Evolutionary conservation across 2,888 invertebrate species (phyloP).

Genomic region (Xanthorhoe spadicearia): DNA sequence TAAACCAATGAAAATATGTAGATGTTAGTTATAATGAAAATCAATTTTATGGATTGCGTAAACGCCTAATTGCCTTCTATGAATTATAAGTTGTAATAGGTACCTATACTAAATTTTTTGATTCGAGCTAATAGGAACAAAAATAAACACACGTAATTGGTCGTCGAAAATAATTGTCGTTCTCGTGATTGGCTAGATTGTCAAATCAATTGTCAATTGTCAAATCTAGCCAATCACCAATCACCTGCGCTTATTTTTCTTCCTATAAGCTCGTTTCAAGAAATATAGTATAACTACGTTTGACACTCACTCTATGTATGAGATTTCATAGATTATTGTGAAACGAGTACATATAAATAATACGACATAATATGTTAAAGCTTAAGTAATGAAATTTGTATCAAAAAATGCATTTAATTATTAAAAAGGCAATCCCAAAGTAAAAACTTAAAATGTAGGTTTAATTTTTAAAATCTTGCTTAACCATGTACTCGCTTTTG

Average conservation of each 20-base stretch:
- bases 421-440: conserved; percentile 7
- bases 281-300: too few relatives aligned
- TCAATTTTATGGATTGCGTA: conserved; percentile 7
- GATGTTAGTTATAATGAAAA: conserved; percentile 5
- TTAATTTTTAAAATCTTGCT: conserved; percentile 9
- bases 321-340: neutral
- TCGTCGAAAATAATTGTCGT: too few relatives aligned
- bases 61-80: too few relatives aligned
- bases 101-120: too few relatives aligned
- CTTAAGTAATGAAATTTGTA: neutral
- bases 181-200: too few relatives aligned
- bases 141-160: too few relatives aligned
- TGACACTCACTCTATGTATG: neutral
- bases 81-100: neutral
- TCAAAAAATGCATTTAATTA: neutral
- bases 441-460: conserved; percentile 3
- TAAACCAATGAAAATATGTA: conserved; percentile 19
- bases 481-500: conserved; percentile 41
- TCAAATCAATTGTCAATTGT: too few relatives aligned
- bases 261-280: too few relatives aligned
- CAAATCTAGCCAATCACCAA: too few relatives aligned
- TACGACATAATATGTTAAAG: neutral
- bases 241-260: too few relatives aligned
- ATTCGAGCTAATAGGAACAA: too few relatives aligned
- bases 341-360: neutral